These are phyloP conservation scores for Plusia festucae DNA, from an alignment of 2,888 invertebrate species.

Conservation along the genomic window DNA sequence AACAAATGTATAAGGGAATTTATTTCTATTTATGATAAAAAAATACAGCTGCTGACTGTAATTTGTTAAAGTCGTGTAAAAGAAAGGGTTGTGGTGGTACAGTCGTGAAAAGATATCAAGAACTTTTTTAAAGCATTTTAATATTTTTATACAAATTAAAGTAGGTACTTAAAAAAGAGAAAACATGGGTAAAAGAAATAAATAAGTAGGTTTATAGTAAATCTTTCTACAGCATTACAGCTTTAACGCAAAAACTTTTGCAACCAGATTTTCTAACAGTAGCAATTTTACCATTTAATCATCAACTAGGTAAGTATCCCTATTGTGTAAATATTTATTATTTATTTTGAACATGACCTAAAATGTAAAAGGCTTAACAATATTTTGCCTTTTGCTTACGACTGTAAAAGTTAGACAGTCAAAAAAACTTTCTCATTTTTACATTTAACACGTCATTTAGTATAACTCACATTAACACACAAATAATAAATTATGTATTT, in stretches of 20 bases:
- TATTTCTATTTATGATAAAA: conserved; percentile 23
- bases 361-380: too few species aligned
- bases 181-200: too few species aligned
- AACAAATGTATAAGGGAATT: conserved; percentile 8
- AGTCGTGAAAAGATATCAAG: background rate
- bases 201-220: too few species aligned
- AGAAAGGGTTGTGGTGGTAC: conserved; percentile 33
- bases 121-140: background rate
- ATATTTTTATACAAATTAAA: background rate
- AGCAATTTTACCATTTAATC: too few species aligned
- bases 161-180: too few species aligned
- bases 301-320: too few species aligned
- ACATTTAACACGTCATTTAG: conserved; percentile 38
- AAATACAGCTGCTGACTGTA: conserved; percentile 43
- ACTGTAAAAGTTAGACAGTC: conserved; percentile 1
- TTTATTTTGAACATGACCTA: too few species aligned
- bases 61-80: conserved; percentile 44
- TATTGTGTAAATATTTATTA: too few species aligned
- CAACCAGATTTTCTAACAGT: too few species aligned
- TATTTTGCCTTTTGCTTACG: too few species aligned
- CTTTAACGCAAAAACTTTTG: too few species aligned
- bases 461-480: background rate
- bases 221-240: too few species aligned
- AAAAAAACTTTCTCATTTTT: conserved; percentile 14
- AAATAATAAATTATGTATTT: background rate